These are phyloP conservation scores for Gobionotothen gibberifrons DNA, from an alignment of 2,797 vertebrate genomes.

Conservation along the genomic window DNA sequence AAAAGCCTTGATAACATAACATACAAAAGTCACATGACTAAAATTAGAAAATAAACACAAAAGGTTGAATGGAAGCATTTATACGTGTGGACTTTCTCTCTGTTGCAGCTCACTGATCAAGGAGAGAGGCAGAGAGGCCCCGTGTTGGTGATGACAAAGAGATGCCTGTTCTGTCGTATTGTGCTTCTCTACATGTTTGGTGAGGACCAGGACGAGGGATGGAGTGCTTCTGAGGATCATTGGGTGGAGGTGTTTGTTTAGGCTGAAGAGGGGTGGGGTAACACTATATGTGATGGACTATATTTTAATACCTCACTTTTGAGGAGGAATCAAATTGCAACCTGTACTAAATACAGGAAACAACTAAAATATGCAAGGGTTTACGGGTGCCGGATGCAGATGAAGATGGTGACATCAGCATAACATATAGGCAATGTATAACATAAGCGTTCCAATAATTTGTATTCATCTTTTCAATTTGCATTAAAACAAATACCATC, in stretches of 20 bases:
- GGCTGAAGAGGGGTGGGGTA: not conserved
- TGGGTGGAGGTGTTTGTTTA: conserved; percentile 27
- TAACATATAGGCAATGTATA: too few species aligned
- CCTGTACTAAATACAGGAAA: too few species aligned
- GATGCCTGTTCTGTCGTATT: conserved; percentile 65
- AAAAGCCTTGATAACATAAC: not conserved
- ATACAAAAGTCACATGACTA: not conserved
- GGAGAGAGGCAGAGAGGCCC: conserved; percentile 63
- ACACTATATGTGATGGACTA: not conserved
- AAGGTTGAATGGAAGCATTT: conserved; percentile 27
- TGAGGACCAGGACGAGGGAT: conserved; percentile 52
- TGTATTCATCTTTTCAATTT: too few species aligned
- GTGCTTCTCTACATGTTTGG: conserved; percentile 57
- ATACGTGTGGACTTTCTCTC: conserved; percentile 24
- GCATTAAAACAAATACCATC: too few species aligned
- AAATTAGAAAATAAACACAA: not conserved
- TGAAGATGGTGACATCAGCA: too few species aligned
- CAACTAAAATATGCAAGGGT: too few species aligned
- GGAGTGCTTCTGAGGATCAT: conserved; percentile 24
- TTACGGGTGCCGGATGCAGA: too few species aligned
- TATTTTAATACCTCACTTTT: not conserved
- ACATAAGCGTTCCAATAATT: too few species aligned
- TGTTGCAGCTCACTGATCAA: conserved; percentile 58
- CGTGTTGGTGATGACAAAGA: conserved; percentile 65
- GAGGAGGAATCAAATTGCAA: not conserved